These are phyloP conservation scores for Drosophila koepferae DNA, from an alignment of 2,888 invertebrate genomes.

Conservation along the genomic window DNA sequence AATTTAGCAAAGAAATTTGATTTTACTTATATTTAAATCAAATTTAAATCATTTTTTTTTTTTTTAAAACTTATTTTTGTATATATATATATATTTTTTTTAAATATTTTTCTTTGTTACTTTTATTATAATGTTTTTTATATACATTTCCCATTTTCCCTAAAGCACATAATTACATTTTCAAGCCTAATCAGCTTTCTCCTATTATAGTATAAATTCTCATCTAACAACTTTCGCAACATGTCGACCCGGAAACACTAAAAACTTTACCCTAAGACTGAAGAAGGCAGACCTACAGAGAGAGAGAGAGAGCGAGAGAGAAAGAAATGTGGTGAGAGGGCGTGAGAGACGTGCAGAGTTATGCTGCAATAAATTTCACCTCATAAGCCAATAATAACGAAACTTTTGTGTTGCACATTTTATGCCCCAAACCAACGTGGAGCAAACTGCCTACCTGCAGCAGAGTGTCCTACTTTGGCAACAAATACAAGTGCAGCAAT, in stretches of 20 bases:
- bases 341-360: slow-evolving; percentile 50
- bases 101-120: neutral
- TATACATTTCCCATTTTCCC: neutral
- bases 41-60: too few relatives aligned
- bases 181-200: slow-evolving; percentile 20
- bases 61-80: neutral
- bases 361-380: slow-evolving; percentile 80
- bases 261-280: slow-evolving; percentile 6
- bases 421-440: slow-evolving; percentile 34
- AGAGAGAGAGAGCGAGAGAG: slow-evolving; percentile 1
- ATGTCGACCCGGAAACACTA: slow-evolving; percentile 9
- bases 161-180: slow-evolving; percentile 1
- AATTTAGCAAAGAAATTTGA: neutral
- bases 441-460: slow-evolving; percentile 61
- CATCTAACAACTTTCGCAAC: slow-evolving; percentile 18
- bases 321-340: neutral
- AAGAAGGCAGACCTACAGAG: neutral
- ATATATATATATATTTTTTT: too few relatives aligned
- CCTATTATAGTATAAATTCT: slow-evolving; percentile 12
- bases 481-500: slow-evolving; percentile 73
- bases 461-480: slow-evolving; percentile 78
- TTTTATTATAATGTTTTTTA: neutral
- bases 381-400: slow-evolving; percentile 80
- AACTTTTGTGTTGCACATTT: slow-evolving; percentile 80
- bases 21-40: neutral